Evolutionary conservation across 2,888 invertebrate species (phyloP).

Genomic region (Coremacera marginata): DNA sequence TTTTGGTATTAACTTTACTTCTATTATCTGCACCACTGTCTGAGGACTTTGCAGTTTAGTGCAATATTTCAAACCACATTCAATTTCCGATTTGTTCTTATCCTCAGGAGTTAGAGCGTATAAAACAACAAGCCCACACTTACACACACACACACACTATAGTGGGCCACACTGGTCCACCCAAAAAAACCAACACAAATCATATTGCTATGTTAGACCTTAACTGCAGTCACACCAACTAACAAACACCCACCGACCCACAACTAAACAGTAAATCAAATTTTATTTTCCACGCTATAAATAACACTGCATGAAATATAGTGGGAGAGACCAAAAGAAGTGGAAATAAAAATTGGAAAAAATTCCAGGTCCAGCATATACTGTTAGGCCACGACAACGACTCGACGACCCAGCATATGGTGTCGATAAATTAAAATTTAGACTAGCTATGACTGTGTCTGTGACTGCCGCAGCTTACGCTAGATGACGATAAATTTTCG

Average conservation of each 20-base stretch:
- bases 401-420: slow-evolving; percentile 56
- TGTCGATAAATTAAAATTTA: slow-evolving; percentile 68
- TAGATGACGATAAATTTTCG: slow-evolving; percentile 38
- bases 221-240: slow-evolving; percentile 16
- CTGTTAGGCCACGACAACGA: slow-evolving; percentile 21
- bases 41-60: too few species aligned
- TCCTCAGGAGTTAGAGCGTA: neutral
- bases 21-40: too few species aligned
- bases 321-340: neutral
- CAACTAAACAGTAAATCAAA: slow-evolving; percentile 64
- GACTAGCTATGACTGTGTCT: slow-evolving; percentile 19
- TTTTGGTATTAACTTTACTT: too few species aligned
- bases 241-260: neutral
- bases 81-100: slow-evolving; percentile 14
- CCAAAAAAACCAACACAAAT: slow-evolving; percentile 15
- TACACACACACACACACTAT: neutral
- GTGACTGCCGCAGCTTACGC: slow-evolving; percentile 14
- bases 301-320: slow-evolving; percentile 28
- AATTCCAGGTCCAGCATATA: slow-evolving; percentile 14
- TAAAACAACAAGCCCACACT: neutral
- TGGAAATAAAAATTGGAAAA: neutral
- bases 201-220: slow-evolving; percentile 7
- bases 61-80: slow-evolving; percentile 6
- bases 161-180: neutral
- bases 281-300: slow-evolving; percentile 63